phyloP scores from a whole-genome alignment of 2,113 vertebrate genomes.

The Dasyprocta punctata region DNA sequence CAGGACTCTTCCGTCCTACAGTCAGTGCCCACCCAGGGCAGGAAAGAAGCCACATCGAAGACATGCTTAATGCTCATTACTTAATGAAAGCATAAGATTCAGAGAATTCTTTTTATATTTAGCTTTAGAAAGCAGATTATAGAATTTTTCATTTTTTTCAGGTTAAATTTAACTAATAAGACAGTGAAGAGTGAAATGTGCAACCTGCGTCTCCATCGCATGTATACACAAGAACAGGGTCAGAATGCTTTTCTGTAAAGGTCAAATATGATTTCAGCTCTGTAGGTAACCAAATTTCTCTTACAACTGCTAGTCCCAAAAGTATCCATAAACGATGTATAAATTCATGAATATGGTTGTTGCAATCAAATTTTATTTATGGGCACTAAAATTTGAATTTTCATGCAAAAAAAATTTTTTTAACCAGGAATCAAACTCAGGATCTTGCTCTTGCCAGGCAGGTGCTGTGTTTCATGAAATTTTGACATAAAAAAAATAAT shows the following conservation, averaged over 20 bases:
- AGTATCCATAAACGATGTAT: background rate
- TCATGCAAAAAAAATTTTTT: background rate
- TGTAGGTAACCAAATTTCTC: background rate
- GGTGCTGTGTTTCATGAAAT: background rate
- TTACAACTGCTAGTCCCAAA: background rate
- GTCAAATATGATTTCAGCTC: background rate
- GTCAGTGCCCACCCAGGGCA: background rate
- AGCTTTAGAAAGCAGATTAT: conserved; percentile 25
- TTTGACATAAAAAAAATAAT: background rate
- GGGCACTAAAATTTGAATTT: background rate
- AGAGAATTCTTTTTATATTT: conserved; percentile 25
- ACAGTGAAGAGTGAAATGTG: background rate
- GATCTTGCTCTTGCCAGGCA: too few species aligned
- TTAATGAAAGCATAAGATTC: background rate
- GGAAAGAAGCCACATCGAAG: background rate
- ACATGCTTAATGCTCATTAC: background rate
- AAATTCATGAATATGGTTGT: background rate
- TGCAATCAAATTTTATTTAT: conserved; percentile 3
- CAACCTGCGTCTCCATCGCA: background rate
- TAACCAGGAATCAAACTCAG: too few species aligned
- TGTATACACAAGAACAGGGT: background rate
- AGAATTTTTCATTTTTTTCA: background rate
- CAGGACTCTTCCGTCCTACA: background rate
- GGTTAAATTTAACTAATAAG: conserved; percentile 9
- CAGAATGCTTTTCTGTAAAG: background rate